Evolutionary conservation across 1,140 invertebrate genomes (phyloP), one percentile per base, ranked within the genome.

Genomic region (Daktulosphaira vitifoliae): DNA sequence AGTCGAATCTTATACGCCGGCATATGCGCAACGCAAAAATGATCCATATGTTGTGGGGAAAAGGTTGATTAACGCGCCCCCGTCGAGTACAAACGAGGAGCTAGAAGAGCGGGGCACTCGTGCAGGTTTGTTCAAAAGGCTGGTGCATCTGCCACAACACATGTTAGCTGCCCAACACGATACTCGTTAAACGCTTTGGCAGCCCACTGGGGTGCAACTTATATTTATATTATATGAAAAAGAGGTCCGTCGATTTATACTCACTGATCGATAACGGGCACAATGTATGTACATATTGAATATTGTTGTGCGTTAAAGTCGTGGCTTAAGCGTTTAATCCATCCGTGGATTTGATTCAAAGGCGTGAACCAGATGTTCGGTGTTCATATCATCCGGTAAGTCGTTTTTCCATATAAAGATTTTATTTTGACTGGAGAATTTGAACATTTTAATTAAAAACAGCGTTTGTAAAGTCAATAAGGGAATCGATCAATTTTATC

Each of bases 121-220:
- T 44, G 53, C 15, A 25, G 53, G 11, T 59, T 26, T n/a, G 53
- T 18, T 42, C 53, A 59, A 59, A 59, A 44, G 53, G 11, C 13
- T 16, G n/a, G 16, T 18, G 53, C 53, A 56, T 56, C 53, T 56
- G 53, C 53, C 42, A 13, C 56, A 62, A 62, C 56, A 62, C 56
- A 62, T 62, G 56, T 62, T 62, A 62, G 56, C 56, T 62, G 56
- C 56, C 56, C 56, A 46, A 62, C 56, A 46, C 56, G 56, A 48
- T 48, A 13, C 56, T 62, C 56, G 56, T 62, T 62, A 62, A 62
- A 62, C 42, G 53, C 20, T 15, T 22, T 23, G 20, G 53, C 42
- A 9, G 53, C 11, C 22, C 20, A n/a, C 11, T 4, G 7, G 23
- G 23, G 25, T 6, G 42, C 7, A 26, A 8, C 1, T 3, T 1